Conservation (phyloP, 2,113 vertebrate species). For the Ancistrus triradiatus region DNA sequence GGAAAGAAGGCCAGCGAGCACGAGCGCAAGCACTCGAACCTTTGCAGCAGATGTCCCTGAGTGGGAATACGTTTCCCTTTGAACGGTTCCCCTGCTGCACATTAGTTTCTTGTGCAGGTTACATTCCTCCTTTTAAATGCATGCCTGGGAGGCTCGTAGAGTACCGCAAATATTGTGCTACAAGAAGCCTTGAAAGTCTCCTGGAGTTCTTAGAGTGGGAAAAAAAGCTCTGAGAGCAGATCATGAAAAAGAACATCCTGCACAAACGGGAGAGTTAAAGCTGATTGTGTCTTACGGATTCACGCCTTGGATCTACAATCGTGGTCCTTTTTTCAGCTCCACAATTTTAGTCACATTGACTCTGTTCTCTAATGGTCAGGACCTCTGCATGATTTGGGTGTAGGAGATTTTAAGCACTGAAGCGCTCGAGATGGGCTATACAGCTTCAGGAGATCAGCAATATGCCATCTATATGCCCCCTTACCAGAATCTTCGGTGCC, state of each 20-base stretch:
- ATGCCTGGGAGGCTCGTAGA: neutral
- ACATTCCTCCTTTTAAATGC: neutral
- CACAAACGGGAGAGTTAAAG: neutral
- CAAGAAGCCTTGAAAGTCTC: conserved; percentile 3
- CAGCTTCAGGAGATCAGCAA: too few species aligned
- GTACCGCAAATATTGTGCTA: conserved; percentile 3
- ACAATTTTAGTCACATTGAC: too few species aligned
- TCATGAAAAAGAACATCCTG: conserved; percentile 1
- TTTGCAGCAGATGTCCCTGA: conserved; percentile 7
- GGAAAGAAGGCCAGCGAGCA: neutral
- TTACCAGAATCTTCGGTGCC: too few species aligned
- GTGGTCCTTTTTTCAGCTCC: too few species aligned
- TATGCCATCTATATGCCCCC: too few species aligned
- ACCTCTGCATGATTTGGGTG: too few species aligned
- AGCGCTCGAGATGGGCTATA: too few species aligned
- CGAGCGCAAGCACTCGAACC: neutral
- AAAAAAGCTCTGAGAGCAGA: conserved; percentile 5
- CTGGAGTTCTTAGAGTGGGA: neutral
- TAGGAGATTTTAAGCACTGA: too few species aligned
- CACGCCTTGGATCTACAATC: too few species aligned
- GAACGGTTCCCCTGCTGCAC: neutral
- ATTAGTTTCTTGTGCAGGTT: neutral
- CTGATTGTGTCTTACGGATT: too few species aligned
- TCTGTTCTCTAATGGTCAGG: too few species aligned
- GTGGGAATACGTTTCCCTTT: conserved; percentile 18